A percentile compares a stretch with the other conserved stretches of the same genome.
These are phyloP conservation scores for Eulithis testata DNA, from an alignment of 2,888 invertebrate genomes.

Conservation along the genomic window DNA sequence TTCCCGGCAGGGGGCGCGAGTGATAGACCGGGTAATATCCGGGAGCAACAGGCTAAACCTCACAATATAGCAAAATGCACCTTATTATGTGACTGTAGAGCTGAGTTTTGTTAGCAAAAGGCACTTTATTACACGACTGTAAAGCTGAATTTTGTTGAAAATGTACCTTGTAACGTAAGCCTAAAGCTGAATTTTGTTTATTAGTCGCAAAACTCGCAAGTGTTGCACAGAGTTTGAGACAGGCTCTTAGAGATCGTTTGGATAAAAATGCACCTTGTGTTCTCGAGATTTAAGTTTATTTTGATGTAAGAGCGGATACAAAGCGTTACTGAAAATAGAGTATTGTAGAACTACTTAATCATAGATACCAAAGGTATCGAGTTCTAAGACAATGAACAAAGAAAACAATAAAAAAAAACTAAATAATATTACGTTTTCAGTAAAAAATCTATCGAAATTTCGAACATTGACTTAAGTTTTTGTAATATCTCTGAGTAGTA, in stretches of 20 bases:
- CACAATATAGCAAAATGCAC: slow-evolving; percentile 12
- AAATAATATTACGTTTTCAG: too few species aligned
- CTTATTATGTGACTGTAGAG: slow-evolving; percentile 2
- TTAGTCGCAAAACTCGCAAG: not conserved
- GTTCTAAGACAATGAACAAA: not conserved
- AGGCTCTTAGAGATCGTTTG: not conserved
- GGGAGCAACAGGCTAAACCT: slow-evolving; percentile 71
- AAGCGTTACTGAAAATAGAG: not conserved
- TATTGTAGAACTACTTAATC: not conserved
- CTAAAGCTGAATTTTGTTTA: slow-evolving; percentile 1
- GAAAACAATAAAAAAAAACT: not conserved
- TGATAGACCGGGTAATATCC: slow-evolving; percentile 77
- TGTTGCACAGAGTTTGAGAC: too few species aligned
- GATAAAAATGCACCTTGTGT: slow-evolving; percentile 1
- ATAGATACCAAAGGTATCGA: not conserved
- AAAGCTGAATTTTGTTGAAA: not conserved
- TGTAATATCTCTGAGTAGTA: too few species aligned
- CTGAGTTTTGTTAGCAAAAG: not conserved
- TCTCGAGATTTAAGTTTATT: not conserved
- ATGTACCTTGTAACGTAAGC: not conserved
- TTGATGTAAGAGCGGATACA: not conserved
- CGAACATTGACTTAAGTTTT: too few species aligned
- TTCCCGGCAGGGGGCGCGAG: slow-evolving; percentile 69
- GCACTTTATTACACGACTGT: not conserved
- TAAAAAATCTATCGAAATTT: too few species aligned